Evolutionary conservation across 2,888 invertebrate genomes (phyloP).

Genomic region (Epiblema foenella): DNA sequence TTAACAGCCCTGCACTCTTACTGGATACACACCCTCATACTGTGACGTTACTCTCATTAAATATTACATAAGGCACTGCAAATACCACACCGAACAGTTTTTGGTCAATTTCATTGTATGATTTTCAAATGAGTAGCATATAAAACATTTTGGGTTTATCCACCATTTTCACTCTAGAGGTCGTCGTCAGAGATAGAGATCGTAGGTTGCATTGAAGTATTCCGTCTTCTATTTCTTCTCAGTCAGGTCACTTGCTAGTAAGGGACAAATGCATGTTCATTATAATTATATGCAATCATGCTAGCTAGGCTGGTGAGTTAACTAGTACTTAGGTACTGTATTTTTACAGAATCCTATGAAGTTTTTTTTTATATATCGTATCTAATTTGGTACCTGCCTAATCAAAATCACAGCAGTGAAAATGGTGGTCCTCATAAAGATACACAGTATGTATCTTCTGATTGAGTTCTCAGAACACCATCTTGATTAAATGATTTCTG

Average conservation of each 20-base stretch:
- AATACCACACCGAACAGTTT: neutral
- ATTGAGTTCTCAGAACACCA: neutral
- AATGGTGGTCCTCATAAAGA: slow-evolving; percentile 2
- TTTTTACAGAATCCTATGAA: neutral
- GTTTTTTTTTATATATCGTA: neutral
- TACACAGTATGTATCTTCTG: too few relatives aligned
- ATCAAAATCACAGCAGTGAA: neutral
- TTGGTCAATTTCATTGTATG: neutral
- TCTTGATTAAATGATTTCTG: slow-evolving; percentile 50
- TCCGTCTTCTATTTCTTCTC: too few relatives aligned
- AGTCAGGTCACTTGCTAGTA: too few relatives aligned
- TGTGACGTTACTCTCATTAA: neutral
- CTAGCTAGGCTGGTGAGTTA: neutral
- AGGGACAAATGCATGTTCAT: too few relatives aligned
- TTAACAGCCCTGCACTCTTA: neutral
- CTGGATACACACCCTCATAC: neutral
- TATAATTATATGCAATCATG: too few relatives aligned
- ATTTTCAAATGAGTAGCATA: neutral
- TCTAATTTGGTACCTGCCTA: neutral
- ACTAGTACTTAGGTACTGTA: too few relatives aligned
- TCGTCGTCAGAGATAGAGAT: neutral
- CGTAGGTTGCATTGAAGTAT: neutral
- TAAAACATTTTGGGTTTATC: neutral
- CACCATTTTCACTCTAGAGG: neutral
- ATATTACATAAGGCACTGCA: neutral